Percentiles rank a stretch among this genome's conserved stretches.
phyloP scores from a whole-genome alignment of 2,797 vertebrate genomes.

The Chiropotes sagulatus region DNA sequence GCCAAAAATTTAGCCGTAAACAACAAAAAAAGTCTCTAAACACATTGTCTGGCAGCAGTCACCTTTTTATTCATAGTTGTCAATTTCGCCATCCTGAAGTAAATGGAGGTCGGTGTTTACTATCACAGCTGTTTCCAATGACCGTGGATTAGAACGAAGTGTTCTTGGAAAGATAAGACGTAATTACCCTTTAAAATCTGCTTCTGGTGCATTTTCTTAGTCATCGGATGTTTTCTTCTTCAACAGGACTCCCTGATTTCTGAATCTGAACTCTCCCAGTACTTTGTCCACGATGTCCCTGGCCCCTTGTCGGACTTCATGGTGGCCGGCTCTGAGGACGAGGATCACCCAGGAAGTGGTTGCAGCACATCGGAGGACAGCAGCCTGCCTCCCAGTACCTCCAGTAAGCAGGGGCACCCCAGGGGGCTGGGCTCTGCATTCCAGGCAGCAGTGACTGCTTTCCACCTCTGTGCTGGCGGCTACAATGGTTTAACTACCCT shows the following conservation, averaged over 20 bases:
- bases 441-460: background rate
- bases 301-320: constrained; percentile 86
- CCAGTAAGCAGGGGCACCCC: constrained; percentile 73
- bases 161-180: background rate
- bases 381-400: constrained; percentile 75
- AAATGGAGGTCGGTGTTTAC: background rate
- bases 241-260: constrained; percentile 92
- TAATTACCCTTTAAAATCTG: background rate
- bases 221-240: background rate
- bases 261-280: constrained; percentile 92
- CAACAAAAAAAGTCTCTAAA: background rate
- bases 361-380: constrained; percentile 84
- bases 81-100: background rate
- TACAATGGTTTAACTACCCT: accelerated
- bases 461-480: background rate
- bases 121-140: background rate
- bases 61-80: background rate
- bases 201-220: background rate
- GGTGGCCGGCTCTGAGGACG: constrained; percentile 84
- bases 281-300: constrained; percentile 87
- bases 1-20: background rate
- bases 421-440: background rate
- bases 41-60: background rate
- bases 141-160: background rate
- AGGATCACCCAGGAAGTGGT: constrained; percentile 87